Conservation (phyloP, 2,888 invertebrate species). For the Microctonus aethiopoides region DNA sequence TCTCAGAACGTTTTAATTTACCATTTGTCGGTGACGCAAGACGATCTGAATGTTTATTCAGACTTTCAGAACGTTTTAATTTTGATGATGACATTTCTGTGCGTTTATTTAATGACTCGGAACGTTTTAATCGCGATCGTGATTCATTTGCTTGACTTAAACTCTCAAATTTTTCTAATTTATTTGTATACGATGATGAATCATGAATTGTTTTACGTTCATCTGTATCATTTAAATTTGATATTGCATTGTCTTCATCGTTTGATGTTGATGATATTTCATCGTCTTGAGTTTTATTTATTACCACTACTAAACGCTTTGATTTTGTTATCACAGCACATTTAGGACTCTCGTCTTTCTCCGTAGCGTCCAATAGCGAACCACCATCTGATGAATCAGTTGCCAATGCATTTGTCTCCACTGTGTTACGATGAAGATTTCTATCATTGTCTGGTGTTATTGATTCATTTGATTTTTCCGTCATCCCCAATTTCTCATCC, state of each 20-base stretch:
- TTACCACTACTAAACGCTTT: slow-evolving; percentile 52
- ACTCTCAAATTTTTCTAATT: slow-evolving; percentile 62
- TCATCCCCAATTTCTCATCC: slow-evolving; percentile 61
- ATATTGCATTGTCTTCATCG: slow-evolving; percentile 11
- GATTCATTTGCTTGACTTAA: slow-evolving; percentile 57
- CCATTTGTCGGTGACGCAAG: slow-evolving; percentile 56
- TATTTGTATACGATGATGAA: slow-evolving; percentile 56
- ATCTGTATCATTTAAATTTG: slow-evolving; percentile 1
- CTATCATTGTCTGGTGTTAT: slow-evolving; percentile 68
- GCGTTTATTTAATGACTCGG: slow-evolving; percentile 74
- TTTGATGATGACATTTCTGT: slow-evolving; percentile 69
- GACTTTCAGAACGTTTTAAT: slow-evolving; percentile 73
- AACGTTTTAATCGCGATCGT: slow-evolving; percentile 70
- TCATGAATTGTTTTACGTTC: slow-evolving; percentile 35
- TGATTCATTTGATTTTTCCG: slow-evolving; percentile 31
- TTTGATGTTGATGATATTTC: slow-evolving; percentile 34
- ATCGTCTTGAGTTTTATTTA: slow-evolving; percentile 39
- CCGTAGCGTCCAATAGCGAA: slow-evolving; percentile 58
- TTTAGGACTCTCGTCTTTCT: slow-evolving; percentile 63
- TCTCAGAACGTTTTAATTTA: slow-evolving; percentile 62
- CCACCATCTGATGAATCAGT: slow-evolving; percentile 40
- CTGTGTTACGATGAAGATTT: slow-evolving; percentile 41
- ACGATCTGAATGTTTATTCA: slow-evolving; percentile 70
- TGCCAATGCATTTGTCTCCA: slow-evolving; percentile 24
- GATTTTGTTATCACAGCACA: slow-evolving; percentile 18